A percentile compares a stretch with the other conserved stretches of the same genome.
Evolutionary conservation across 2,888 invertebrate species (phyloP).

Genomic region (Phragmatobia fuliginosa): DNA sequence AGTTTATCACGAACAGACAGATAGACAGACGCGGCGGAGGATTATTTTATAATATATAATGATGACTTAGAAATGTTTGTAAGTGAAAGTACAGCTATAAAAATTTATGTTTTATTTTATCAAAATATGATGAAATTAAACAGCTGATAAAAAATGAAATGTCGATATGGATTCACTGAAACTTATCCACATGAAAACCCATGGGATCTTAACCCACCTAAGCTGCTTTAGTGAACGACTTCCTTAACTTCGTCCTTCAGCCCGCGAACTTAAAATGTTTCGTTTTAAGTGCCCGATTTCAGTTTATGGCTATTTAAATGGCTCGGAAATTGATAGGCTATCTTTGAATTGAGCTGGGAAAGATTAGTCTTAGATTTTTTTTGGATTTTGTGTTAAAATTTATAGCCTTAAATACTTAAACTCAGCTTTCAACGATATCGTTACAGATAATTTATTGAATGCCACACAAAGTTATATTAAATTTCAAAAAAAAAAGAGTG

Average conservation of each 20-base stretch:
- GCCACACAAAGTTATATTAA: background rate
- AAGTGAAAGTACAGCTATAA: too few species aligned
- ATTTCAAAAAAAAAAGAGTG: background rate
- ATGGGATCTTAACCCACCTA: background rate
- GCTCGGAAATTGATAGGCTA: slow-evolving; percentile 49
- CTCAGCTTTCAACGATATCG: background rate
- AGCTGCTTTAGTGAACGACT: slow-evolving; percentile 11
- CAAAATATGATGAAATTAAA: too few species aligned
- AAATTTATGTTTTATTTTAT: too few species aligned
- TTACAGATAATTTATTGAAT: background rate
- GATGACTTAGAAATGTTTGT: too few species aligned
- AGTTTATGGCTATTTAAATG: slow-evolving; percentile 48
- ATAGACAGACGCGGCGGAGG: too few species aligned
- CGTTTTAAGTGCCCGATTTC: slow-evolving; percentile 46
- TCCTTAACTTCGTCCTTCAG: slow-evolving; percentile 26
- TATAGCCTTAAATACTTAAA: background rate
- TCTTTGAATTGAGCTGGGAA: slow-evolving; percentile 39
- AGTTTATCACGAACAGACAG: too few species aligned
- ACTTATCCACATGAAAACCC: background rate
- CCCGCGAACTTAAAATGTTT: slow-evolving; percentile 46
- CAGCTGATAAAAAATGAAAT: too few species aligned
- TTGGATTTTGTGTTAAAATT: background rate
- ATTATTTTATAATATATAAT: too few species aligned
- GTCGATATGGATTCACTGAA: background rate
- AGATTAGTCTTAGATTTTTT: slow-evolving; percentile 36